Evolutionary conservation across 2,888 invertebrate species (phyloP).

Genomic region (Agrochola macilenta): DNA sequence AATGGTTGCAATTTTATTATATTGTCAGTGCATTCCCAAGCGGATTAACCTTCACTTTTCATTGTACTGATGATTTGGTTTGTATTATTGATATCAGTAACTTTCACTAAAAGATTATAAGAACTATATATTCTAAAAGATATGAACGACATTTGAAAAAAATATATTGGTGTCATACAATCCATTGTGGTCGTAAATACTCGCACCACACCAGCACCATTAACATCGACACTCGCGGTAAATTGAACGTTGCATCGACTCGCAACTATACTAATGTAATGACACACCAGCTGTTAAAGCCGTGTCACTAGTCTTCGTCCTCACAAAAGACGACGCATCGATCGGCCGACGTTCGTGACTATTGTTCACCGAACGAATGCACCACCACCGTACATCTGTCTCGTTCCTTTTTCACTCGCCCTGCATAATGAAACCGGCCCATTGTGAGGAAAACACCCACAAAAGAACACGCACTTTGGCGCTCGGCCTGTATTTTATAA

Average conservation of each 20-base stretch:
- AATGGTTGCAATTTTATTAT: background rate
- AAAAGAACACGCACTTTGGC: constrained; percentile 88
- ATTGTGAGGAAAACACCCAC: constrained; percentile 87
- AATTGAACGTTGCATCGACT: constrained; percentile 44
- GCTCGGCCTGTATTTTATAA: constrained; percentile 82
- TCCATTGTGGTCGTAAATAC: constrained; percentile 29
- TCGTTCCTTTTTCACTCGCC: constrained; percentile 87
- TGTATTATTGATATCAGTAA: background rate
- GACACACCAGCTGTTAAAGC: constrained; percentile 75
- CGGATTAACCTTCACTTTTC: background rate
- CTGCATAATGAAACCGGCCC: constrained; percentile 88
- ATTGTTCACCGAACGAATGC: constrained; percentile 86
- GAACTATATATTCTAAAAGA: background rate
- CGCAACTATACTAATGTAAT: constrained; percentile 70
- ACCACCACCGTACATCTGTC: constrained; percentile 88
- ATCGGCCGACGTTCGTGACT: constrained; percentile 86
- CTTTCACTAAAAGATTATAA: background rate
- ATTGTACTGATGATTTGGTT: background rate
- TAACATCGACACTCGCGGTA: constrained; percentile 50
- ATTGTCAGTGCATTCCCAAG: background rate
- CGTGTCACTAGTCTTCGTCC: constrained; percentile 73
- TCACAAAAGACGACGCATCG: constrained; percentile 86
- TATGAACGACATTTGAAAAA: background rate
- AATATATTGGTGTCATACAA: constrained; percentile 22
- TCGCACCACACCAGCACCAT: constrained; percentile 36